These are phyloP conservation scores for Drosophila fulvimacula DNA, from an alignment of 2,888 invertebrate species.

Conservation along the genomic window DNA sequence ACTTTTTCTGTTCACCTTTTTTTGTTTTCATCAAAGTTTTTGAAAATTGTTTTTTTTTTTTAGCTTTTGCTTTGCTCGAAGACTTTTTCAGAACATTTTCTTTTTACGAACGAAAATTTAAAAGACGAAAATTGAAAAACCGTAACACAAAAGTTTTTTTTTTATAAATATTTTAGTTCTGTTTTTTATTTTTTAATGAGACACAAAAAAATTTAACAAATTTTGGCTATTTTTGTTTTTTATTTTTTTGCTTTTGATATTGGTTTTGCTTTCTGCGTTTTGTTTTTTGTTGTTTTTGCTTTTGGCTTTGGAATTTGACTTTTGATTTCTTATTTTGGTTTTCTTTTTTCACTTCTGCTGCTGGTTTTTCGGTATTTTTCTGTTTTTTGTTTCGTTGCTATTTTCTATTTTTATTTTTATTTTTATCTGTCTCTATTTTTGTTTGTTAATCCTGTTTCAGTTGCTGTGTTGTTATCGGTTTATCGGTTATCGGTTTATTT, in stretches of 20 bases:
- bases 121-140: constrained; percentile 78
- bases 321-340: constrained; percentile 30
- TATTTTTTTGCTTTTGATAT: constrained; percentile 44
- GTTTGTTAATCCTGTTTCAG: constrained; percentile 43
- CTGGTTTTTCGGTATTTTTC: constrained; percentile 40
- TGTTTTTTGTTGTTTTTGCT: constrained; percentile 46
- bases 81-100: constrained; percentile 66
- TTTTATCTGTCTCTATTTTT: constrained; percentile 31
- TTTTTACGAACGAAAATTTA: constrained; percentile 71
- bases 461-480: constrained; percentile 44
- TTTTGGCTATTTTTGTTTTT: constrained; percentile 75
- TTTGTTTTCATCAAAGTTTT: constrained; percentile 59
- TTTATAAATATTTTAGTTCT: constrained; percentile 6
- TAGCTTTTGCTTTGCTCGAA: constrained; percentile 38
- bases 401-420: constrained; percentile 38
- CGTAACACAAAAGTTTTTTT: constrained; percentile 65
- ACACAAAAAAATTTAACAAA: constrained; percentile 77
- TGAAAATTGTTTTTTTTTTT: constrained; percentile 52
- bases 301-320: constrained; percentile 67
- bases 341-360: constrained; percentile 45
- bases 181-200: constrained; percentile 36
- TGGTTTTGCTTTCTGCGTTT: constrained; percentile 46
- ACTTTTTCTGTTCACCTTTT: constrained; percentile 50
- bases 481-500: constrained; percentile 45
- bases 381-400: constrained; percentile 42